Percentiles rank a stretch among this genome's conserved stretches.
Conservation (phyloP, 2,797 vertebrate genomes). For the Danio choprae region DNA sequence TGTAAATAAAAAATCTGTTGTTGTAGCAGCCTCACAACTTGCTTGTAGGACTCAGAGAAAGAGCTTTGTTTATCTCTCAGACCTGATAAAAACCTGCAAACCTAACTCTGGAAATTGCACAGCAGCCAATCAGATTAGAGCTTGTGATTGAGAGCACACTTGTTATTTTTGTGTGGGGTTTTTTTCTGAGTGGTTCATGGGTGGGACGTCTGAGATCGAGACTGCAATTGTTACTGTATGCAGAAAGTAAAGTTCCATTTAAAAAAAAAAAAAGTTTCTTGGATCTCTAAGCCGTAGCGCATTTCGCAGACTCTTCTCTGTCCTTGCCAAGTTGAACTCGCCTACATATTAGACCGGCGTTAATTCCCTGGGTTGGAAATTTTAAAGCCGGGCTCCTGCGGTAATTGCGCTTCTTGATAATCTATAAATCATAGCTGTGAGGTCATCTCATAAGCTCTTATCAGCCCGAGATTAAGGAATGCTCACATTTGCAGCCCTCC, state of each 20-base stretch:
- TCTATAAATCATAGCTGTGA: conserved; percentile 96
- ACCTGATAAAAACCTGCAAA: neutral
- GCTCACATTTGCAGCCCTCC: conserved; percentile 77
- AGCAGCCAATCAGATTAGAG: conserved; percentile 5
- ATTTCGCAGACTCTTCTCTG: conserved; percentile 55
- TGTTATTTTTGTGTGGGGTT: neutral
- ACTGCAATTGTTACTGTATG: conserved; percentile 18
- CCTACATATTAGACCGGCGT: conserved; percentile 61
- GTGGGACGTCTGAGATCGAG: neutral
- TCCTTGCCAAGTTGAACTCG: conserved; percentile 72
- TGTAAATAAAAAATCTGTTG: neutral
- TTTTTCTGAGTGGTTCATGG: neutral
- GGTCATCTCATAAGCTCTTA: conserved; percentile 91
- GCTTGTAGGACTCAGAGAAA: neutral
- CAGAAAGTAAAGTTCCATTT: neutral
- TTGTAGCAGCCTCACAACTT: neutral
- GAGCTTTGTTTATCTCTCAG: neutral
- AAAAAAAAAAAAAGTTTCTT: conserved; percentile 24
- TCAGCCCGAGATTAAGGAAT: conserved; percentile 76
- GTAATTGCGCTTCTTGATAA: conserved; percentile 90
- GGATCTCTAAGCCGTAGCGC: neutral
- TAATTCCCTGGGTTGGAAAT: conserved; percentile 81
- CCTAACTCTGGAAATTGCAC: neutral
- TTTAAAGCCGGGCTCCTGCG: conserved; percentile 88
- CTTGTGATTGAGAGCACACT: neutral